Evolutionary conservation across 2,797 vertebrate species (phyloP).

Genomic region (Margarornis squamiger): DNA sequence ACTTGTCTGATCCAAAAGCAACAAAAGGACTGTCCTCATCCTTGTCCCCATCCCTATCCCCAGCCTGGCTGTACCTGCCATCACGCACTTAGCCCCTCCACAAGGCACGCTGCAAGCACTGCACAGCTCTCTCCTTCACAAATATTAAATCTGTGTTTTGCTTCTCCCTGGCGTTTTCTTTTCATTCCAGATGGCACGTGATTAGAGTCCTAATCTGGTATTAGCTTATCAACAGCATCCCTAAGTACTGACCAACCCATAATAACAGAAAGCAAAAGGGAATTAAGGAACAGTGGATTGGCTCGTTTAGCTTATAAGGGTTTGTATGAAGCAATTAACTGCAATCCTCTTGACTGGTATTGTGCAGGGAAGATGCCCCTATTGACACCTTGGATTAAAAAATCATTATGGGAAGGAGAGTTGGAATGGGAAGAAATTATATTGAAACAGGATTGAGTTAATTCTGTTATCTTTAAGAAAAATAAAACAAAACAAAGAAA

Average conservation of each 20-base stretch:
- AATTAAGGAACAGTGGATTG: background rate
- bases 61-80: background rate
- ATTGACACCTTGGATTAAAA: background rate
- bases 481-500: background rate
- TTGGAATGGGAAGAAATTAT: background rate
- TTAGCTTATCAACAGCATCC: background rate
- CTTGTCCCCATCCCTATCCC: background rate
- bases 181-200: background rate
- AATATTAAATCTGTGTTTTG: background rate
- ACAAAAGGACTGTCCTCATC: background rate
- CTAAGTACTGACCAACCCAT: background rate
- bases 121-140: background rate
- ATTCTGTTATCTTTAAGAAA: background rate
- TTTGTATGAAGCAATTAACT: background rate
- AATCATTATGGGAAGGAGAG: background rate
- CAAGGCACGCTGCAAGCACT: background rate
- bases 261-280: background rate
- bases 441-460: background rate
- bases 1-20: background rate
- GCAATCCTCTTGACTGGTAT: background rate
- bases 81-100: background rate
- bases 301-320: background rate
- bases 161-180: background rate
- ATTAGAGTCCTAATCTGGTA: background rate
- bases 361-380: background rate